Evolutionary conservation across 2,113 vertebrate genomes (phyloP).

Genomic region (Semicossyphus pulcher): DNA sequence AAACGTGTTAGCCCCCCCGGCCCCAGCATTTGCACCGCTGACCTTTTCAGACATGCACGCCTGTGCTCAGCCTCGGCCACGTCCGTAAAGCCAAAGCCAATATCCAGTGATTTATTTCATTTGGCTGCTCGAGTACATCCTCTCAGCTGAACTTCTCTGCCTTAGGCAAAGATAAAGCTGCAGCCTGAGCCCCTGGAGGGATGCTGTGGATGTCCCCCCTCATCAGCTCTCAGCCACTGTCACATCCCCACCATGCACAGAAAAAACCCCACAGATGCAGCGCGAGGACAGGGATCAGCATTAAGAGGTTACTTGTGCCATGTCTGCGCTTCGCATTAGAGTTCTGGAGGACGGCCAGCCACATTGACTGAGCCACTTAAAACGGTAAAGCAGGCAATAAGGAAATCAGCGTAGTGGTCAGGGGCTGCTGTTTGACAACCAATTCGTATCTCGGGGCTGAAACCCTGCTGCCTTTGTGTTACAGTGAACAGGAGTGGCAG

Average conservation of each 20-base stretch:
- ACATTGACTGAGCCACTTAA: slow-evolving; percentile 38
- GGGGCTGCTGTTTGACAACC: slow-evolving; percentile 31
- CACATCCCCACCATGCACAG: slow-evolving; percentile 24
- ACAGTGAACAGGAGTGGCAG: slow-evolving; percentile 36
- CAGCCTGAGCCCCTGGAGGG: slow-evolving; percentile 39
- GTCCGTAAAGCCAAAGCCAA: slow-evolving; percentile 62
- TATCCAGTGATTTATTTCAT: slow-evolving; percentile 73
- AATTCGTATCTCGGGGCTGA: slow-evolving; percentile 16
- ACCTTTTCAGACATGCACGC: slow-evolving; percentile 69
- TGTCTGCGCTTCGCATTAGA: background rate
- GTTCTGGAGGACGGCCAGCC: slow-evolving; percentile 14
- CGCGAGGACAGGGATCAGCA: slow-evolving; percentile 30
- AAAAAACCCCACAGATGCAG: background rate
- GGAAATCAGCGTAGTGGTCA: slow-evolving; percentile 24
- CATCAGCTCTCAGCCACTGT: slow-evolving; percentile 48
- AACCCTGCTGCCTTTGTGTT: slow-evolving; percentile 26
- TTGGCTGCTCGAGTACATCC: slow-evolving; percentile 61
- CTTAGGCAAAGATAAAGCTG: slow-evolving; percentile 59
- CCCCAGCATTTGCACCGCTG: slow-evolving; percentile 56
- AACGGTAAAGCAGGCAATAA: slow-evolving; percentile 11
- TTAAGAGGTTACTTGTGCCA: slow-evolving; percentile 40
- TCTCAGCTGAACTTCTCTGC: slow-evolving; percentile 44
- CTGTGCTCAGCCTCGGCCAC: slow-evolving; percentile 27
- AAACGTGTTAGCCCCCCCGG: slow-evolving; percentile 23
- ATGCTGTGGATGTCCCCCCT: slow-evolving; percentile 33